Evolutionary conservation across 1,140 invertebrate species (phyloP).

Genomic region (Tenebrio molitor): DNA sequence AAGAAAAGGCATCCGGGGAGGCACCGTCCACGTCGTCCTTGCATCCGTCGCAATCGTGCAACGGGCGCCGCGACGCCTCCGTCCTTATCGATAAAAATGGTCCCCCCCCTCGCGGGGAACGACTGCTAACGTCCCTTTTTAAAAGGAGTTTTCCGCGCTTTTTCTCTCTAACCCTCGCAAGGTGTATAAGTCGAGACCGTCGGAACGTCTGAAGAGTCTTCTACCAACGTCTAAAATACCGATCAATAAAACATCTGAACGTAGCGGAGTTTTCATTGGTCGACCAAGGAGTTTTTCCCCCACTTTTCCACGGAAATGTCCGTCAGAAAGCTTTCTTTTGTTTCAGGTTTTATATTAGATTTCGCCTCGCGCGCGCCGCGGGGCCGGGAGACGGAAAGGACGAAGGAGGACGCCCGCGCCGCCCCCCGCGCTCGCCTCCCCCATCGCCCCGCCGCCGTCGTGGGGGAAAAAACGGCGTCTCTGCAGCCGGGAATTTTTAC

Average conservation of each 20-base stretch:
- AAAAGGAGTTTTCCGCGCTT: slow-evolving; percentile 51
- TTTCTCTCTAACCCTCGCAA: slow-evolving; percentile 48
- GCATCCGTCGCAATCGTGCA: background rate
- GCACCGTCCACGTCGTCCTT: background rate
- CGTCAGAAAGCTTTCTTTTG: slow-evolving; percentile 62
- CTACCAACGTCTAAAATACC: slow-evolving; percentile 58
- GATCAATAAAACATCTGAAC: slow-evolving; percentile 63
- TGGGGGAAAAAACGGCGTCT: slow-evolving; percentile 35
- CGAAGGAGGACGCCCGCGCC: slow-evolving; percentile 5
- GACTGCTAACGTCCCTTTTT: slow-evolving; percentile 50
- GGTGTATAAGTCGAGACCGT: slow-evolving; percentile 53
- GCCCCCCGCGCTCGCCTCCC: background rate
- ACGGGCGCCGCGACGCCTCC: background rate
- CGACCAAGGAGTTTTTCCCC: slow-evolving; percentile 61
- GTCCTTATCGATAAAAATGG: slow-evolving; percentile 38
- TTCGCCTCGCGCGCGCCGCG: slow-evolving; percentile 47
- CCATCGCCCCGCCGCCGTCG: background rate
- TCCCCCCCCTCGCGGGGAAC: background rate
- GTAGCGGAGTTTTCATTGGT: slow-evolving; percentile 61
- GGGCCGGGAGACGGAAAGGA: slow-evolving; percentile 33
- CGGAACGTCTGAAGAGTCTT: slow-evolving; percentile 58
- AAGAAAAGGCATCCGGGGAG: slow-evolving; percentile 2
- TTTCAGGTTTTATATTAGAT: slow-evolving; percentile 62
- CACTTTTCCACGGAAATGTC: slow-evolving; percentile 62
- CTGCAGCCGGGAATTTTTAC: no score